Base-by-base conservation (phyloP, 2,888 invertebrate genomes). In the Thereva nobilitata region DNA sequence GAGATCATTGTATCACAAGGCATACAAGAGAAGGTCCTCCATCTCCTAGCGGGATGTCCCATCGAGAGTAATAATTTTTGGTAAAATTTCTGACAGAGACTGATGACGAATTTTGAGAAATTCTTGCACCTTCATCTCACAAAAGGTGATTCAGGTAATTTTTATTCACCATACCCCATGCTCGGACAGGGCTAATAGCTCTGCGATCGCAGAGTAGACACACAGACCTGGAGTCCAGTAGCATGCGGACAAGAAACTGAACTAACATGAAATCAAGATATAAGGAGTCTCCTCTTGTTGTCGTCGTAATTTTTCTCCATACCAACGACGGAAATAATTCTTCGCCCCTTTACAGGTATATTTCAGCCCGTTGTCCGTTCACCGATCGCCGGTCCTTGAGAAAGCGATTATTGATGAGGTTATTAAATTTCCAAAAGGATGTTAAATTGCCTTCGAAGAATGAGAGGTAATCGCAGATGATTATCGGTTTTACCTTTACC, bases 401-500 rank as follows among this genome's bases (percentile, higher is more conserved):
- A 64, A 64, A 66, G 53, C 66, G 70, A 72, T 72, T 72, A 72
- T 72, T 71, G 72, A 72, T 72, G 71, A 69, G 70, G 71, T 71
- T 72, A 72, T 72, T 72, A 72, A 72, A 70, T 72, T 72, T 72
- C 72, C 72, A 72, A 72, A 72, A 72, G 72, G 71, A 72, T 72
- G 72, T 72, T 71, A 72, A 72, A 71, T 67, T 70, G 72, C 70
- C 67, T 70, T 70, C 67, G 68, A 70, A 69, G 70, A 71, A 70
- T 70, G 71, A 69, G 70, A 71, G 67, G 71, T 68, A 69, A 68
- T 70, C 67, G 70, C 65, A 70, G 72, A 72, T 72, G 71, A 73
- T 71, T 71, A 72, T 71, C 71, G 67, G 65, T 66, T 69, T 68
- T 72, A 73, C 72, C 71, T 71, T 52, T 49, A 41, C 23, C 41